A percentile compares a stretch with the other conserved stretches of the same genome.
phyloP scores from a whole-genome alignment of 23 tunicate species.

The Phallusia fumigata region DNA sequence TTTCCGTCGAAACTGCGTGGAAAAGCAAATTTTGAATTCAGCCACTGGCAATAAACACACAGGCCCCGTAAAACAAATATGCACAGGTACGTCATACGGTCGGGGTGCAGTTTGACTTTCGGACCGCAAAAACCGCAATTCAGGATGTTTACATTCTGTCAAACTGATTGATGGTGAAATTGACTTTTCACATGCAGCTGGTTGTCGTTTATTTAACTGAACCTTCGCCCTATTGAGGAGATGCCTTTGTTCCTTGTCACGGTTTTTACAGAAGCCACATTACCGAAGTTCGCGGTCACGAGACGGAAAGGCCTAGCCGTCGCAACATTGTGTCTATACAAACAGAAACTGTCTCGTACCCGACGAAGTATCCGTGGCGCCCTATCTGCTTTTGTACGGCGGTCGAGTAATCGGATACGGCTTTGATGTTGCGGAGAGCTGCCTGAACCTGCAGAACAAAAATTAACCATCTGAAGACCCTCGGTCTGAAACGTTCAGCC shows the following conservation, averaged over 20 bases:
- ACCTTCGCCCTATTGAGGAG: too few species aligned
- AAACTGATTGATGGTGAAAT: background rate
- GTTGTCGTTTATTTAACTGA: background rate
- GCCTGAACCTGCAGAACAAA: conserved; percentile 64
- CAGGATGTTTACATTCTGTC: background rate
- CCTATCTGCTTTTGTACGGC: conserved; percentile 68
- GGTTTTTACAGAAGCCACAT: too few species aligned
- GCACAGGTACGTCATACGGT: background rate
- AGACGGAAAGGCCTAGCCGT: too few species aligned
- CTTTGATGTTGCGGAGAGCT: conserved; percentile 73
- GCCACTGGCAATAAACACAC: background rate
- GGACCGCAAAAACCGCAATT: background rate
- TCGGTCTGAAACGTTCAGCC: too few species aligned
- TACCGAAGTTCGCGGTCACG: too few species aligned
- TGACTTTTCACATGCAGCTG: background rate
- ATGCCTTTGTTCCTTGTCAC: too few species aligned
- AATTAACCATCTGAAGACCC: background rate
- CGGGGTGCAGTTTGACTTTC: background rate
- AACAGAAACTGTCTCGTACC: conserved; percentile 32
- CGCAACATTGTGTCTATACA: background rate
- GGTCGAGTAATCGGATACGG: conserved; percentile 68
- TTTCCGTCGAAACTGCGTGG: conserved; percentile 63
- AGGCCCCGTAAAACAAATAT: background rate
- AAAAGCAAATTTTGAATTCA: background rate
- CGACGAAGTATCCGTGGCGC: conserved; percentile 62